A percentile compares a stretch with the other conserved stretches of the same genome.
These are phyloP conservation scores for Paralichthys olivaceus DNA, from an alignment of 2,113 vertebrate species.

Conservation along the genomic window DNA sequence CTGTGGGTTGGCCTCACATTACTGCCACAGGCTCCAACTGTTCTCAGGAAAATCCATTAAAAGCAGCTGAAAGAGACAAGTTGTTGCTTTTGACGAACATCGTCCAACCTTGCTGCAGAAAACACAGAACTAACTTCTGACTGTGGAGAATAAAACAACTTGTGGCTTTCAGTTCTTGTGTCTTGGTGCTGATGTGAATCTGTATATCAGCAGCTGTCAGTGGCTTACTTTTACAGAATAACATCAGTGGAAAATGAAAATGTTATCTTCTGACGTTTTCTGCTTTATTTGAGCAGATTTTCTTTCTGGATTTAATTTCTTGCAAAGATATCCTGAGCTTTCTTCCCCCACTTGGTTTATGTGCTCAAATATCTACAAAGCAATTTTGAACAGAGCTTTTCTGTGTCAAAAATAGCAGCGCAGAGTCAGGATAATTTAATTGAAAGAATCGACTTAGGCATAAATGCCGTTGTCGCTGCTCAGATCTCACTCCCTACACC, in stretches of 20 bases:
- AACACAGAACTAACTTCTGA: slow-evolving; percentile 36
- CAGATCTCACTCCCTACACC: not conserved
- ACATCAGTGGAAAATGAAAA: not conserved
- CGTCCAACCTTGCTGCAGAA: slow-evolving; percentile 28
- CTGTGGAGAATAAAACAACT: not conserved
- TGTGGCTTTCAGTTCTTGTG: slow-evolving; percentile 4
- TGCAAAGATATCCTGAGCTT: not conserved
- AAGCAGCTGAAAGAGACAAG: slow-evolving; percentile 60
- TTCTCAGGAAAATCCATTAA: slow-evolving; percentile 35
- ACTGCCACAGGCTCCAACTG: slow-evolving; percentile 41
- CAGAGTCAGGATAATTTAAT: not conserved
- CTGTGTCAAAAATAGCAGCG: slow-evolving; percentile 5
- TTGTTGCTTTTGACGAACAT: slow-evolving; percentile 38
- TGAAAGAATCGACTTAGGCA: slow-evolving; percentile 29
- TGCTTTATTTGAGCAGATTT: not conserved
- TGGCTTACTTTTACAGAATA: slow-evolving; percentile 3
- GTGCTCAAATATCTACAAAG: not conserved
- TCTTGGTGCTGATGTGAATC: slow-evolving; percentile 25
- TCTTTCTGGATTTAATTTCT: slow-evolving; percentile 2
- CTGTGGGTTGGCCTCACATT: slow-evolving; percentile 35
- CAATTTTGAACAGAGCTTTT: not conserved
- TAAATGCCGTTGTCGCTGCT: not conserved
- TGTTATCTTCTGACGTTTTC: not conserved
- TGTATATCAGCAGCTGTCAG: slow-evolving; percentile 12
- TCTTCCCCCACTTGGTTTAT: not conserved